These are phyloP conservation scores for Lepidocyrtoides sp. DNA, from an alignment of 2,888 invertebrate genomes.

Conservation along the genomic window DNA sequence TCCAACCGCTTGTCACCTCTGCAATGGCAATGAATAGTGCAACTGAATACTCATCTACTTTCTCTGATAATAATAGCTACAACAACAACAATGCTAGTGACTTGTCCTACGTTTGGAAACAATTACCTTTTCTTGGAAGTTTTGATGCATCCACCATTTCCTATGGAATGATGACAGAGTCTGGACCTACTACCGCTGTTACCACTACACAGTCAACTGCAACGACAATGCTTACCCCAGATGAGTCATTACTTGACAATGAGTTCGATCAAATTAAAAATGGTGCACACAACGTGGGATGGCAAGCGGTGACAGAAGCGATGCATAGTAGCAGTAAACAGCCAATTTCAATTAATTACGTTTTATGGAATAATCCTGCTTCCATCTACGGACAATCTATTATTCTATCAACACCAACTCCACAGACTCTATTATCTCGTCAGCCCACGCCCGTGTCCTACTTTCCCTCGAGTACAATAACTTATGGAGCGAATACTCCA, in stretches of 20 bases:
- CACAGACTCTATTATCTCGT: constrained; percentile 49
- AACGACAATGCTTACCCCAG: background rate
- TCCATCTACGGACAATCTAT: constrained; percentile 69
- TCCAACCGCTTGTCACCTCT: constrained; percentile 72
- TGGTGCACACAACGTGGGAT: background rate
- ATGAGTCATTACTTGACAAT: constrained; percentile 48
- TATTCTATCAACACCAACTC: constrained; percentile 69
- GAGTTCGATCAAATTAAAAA: constrained; percentile 39
- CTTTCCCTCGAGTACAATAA: constrained; percentile 69
- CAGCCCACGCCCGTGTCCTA: constrained; percentile 75
- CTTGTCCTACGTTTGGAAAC: constrained; percentile 38
- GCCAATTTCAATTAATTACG: constrained; percentile 75
- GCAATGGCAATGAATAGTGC: constrained; percentile 69
- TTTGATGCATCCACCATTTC: background rate
- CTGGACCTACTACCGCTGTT: background rate
- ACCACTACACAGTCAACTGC: background rate
- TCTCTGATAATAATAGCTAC: background rate
- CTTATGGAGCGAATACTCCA: constrained; percentile 14
- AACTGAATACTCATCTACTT: too few species aligned
- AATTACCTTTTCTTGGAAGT: constrained; percentile 39
- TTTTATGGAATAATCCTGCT: constrained; percentile 69
- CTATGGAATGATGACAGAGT: background rate
- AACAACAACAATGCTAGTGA: background rate
- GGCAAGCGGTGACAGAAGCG: constrained; percentile 16
- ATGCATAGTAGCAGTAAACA: background rate